Evolutionary conservation across 1,140 invertebrate species (phyloP), one percentile per base, ranked within the genome.

Genomic region (Drosophila dunni): DNA sequence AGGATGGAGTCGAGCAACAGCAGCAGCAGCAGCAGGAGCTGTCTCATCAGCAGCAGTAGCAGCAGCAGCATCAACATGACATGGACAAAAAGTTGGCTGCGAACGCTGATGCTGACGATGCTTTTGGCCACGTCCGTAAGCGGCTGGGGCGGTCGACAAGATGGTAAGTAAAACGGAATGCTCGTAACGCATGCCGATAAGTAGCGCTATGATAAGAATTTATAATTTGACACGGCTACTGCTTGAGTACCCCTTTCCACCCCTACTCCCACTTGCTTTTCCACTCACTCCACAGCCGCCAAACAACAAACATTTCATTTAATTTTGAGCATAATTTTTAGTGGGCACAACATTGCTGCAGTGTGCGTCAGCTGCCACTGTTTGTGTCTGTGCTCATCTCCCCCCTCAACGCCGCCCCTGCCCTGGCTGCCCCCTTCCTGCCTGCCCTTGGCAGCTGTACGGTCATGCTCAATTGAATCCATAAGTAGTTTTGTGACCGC

Each of bases 401-500:
- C 29, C 33, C 33, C 46, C 64, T 15, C 17, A 53, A 40, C 15
- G 10, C 11, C 62, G 15, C 15, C 33, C 8, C 24, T 13, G 17
- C 42, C 13, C n/a, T 36, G 42, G 15, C 57, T 15, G 38, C 34
- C 53, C 20, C 46, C 44, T 15, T 36, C 51, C 42, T 29, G 54
- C 33, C 45, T 10, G 17, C 20, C 15, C 24, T 38, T 42, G 36
- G 60, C 46, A 50, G 50, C 64, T 54, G 51, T 38, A 54, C 17
- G 78, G 83, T 89, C 80, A 89, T 84, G 84, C 84, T 84, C 84
- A 89, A 89, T 89, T 89, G 84, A 89, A 89, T 89, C 84, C 84
- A 89, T 89, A 89, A 89, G 84, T 89, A 89, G 84, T 89, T 89
- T 29, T 89, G 84, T 88, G 84, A 88, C 84, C 84, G 81, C 84